Conservation (phyloP, 2,888 invertebrate genomes). For the Silvanus unidentatus region DNA sequence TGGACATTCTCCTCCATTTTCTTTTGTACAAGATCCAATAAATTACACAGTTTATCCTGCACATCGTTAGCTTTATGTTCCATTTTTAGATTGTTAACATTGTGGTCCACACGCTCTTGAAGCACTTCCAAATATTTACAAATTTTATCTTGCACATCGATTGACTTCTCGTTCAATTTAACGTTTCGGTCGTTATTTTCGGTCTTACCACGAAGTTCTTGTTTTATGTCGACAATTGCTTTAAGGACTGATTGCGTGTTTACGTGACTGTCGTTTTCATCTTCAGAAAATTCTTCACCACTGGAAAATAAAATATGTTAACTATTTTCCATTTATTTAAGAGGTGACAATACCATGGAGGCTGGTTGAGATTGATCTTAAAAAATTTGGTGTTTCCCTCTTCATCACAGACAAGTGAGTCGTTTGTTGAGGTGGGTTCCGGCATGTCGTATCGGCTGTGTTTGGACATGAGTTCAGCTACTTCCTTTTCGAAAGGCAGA, state of each 20-base stretch:
- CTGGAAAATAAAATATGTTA: no score
- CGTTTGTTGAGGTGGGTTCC: no score
- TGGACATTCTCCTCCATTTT: conserved; percentile 14
- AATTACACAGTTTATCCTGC: background rate
- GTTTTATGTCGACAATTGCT: no score
- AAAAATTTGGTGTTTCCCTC: background rate
- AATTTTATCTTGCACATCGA: background rate
- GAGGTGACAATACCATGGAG: conserved; percentile 14
- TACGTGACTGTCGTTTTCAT: no score
- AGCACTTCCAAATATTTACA: conserved; percentile 2
- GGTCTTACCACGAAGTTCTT: no score
- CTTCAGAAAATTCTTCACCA: no score
- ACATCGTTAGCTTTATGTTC: background rate
- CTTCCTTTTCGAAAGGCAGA: conserved; percentile 22
- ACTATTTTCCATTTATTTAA: background rate
- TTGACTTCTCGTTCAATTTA: background rate
- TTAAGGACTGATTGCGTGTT: no score
- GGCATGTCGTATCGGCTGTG: background rate
- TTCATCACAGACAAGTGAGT: no score
- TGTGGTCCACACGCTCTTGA: conserved; percentile 11
- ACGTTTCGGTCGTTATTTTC: no score
- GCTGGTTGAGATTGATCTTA: conserved; percentile 16
- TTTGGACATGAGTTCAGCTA: conserved; percentile 16
- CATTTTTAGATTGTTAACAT: conserved; percentile 6
- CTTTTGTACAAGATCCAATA: background rate